Evolutionary conservation across 2,797 vertebrate genomes (phyloP), one percentile per base, ranked within the genome.

Genomic region (Enoplosus armatus): DNA sequence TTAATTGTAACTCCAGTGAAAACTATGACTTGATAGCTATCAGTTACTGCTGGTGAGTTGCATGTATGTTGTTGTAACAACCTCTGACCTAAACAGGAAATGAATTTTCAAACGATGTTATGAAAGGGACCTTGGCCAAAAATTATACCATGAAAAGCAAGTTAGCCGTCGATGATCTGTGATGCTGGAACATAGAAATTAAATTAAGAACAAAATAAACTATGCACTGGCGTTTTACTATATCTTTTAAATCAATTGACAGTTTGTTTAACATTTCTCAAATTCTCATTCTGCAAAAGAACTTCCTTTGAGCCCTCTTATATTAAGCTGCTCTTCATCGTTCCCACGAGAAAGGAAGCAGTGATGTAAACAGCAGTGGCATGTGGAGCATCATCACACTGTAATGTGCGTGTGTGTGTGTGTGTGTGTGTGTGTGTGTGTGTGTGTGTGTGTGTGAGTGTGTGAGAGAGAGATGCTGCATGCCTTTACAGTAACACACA

Each of bases 341-440:
- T 93, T 92, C 91, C 86, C 92, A 93, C 51, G 90, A 93, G 92
- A 94, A 93, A 90, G 92, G 85, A 92, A 88, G 89, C 77, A 39
- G 51, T 72, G 82, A 79, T 83, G 84, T 92, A 93, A 94, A 93
- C 91, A 93, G 39, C 61, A 59, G 50, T 9, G 72, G 76, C 69
- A 85, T 88, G 70, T 72, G 72, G 80, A 81, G 70, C 66, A 82
- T 88, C 80, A 71, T 84, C 56, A 45, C 56, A 20, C 27, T 70
- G 47, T 58, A 27, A 31, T 69, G 60, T 7, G 54, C 72, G 71
- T 59, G 56, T 45, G 58, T 43, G 67, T 2, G 50, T 1, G 69
- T 31, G 39, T 55, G 61, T 27, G 68, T 35, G 50, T 41, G 45
- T 68, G 48, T 59, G 47, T 2, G 53, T 70, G 68, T 35, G 47